phyloP scores from a whole-genome alignment of 2,113 vertebrate genomes.

The Marcusenius ussheri region DNA sequence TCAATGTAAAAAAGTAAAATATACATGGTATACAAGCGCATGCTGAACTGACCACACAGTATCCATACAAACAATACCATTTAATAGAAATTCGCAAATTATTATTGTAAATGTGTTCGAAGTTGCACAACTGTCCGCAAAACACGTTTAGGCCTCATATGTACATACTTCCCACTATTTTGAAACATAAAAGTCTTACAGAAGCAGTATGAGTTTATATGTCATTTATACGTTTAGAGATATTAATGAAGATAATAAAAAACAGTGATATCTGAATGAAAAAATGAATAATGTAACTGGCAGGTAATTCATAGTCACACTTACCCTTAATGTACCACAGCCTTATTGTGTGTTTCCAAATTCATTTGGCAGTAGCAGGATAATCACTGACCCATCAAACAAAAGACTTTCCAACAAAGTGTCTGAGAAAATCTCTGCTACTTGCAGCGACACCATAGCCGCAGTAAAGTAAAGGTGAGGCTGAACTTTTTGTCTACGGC shows the following conservation, averaged over 20 bases:
- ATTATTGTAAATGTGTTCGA: background rate
- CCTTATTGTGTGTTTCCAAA: background rate
- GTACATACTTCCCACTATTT: background rate
- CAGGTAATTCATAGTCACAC: background rate
- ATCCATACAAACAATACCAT: background rate
- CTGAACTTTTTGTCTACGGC: constrained; percentile 64
- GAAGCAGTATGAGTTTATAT: background rate
- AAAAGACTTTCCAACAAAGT: constrained; percentile 65
- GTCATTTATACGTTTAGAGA: background rate
- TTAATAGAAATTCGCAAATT: background rate
- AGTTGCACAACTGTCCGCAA: background rate
- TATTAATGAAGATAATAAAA: background rate
- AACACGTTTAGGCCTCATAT: background rate
- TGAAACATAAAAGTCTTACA: background rate
- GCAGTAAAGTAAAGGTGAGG: constrained; percentile 73
- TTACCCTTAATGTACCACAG: background rate
- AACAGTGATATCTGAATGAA: constrained; percentile 38
- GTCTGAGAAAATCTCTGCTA: constrained; percentile 77
- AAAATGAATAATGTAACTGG: background rate
- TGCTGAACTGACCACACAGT: background rate
- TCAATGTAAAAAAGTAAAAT: background rate
- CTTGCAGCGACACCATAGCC: constrained; percentile 70
- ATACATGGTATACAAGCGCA: background rate
- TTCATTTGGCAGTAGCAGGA: background rate
- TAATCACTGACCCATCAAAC: constrained; percentile 61